phyloP scores from a whole-genome alignment of 2,113 vertebrate species.

The Xenopus laevis region DNA sequence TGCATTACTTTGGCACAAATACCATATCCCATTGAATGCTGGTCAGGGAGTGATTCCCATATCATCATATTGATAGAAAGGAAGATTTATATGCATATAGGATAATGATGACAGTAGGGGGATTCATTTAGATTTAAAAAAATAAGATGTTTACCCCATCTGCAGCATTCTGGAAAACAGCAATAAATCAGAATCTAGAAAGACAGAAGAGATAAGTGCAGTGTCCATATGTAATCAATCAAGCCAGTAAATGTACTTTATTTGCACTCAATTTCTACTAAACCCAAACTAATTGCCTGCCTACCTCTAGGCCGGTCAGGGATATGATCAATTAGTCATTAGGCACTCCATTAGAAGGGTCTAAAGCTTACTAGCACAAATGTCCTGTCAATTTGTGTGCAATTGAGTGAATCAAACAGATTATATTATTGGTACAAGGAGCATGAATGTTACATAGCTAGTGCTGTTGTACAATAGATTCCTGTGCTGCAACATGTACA shows the following conservation, averaged over 20 bases:
- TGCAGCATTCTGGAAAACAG: neutral
- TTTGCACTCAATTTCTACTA: constrained; percentile 62
- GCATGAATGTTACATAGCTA: constrained; percentile 47
- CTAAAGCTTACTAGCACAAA: constrained; percentile 62
- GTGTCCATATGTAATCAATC: constrained; percentile 54
- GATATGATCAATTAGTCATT: constrained; percentile 70
- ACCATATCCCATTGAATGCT: too few species aligned
- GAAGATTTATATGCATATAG: too few species aligned
- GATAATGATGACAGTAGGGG: too few species aligned
- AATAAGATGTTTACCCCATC: too few species aligned
- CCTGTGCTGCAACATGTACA: constrained; percentile 21
- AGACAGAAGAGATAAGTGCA: constrained; percentile 43
- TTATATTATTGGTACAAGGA: constrained; percentile 52
- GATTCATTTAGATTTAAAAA: too few species aligned
- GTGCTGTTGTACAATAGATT: constrained; percentile 44
- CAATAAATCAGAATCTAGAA: neutral
- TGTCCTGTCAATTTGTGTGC: constrained; percentile 63
- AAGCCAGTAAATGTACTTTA: constrained; percentile 56
- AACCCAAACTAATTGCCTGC: constrained; percentile 64
- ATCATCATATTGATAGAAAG: too few species aligned
- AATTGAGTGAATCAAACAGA: constrained; percentile 62
- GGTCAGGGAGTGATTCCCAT: too few species aligned
- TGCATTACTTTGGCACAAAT: neutral
- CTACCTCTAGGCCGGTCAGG: constrained; percentile 64
- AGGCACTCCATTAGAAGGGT: constrained; percentile 64